Evolutionary conservation across 2,797 vertebrate genomes (phyloP).

Genomic region (Muscicapa comitata): DNA sequence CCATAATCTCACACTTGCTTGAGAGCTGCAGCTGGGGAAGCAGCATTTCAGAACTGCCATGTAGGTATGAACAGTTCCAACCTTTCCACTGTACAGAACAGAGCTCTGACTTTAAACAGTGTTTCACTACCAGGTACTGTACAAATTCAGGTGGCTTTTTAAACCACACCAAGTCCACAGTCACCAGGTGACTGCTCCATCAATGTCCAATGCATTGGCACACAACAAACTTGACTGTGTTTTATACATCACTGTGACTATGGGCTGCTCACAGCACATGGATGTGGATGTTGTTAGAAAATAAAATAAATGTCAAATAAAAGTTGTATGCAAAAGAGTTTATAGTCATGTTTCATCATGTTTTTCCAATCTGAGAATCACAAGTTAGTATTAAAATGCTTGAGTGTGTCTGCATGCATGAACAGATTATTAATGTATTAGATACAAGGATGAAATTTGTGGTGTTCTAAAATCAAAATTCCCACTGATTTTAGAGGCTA

Average conservation of each 20-base stretch:
- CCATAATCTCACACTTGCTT: neutral
- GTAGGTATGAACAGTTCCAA: neutral
- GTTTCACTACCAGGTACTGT: neutral
- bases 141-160: neutral
- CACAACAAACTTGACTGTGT: neutral
- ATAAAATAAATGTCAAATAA: constrained; percentile 9
- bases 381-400: neutral
- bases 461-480: neutral
- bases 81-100: neutral
- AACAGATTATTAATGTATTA: neutral
- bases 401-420: no score
- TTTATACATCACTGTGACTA: neutral
- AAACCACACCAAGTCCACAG: neutral
- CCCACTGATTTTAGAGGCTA: neutral
- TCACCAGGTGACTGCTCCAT: neutral
- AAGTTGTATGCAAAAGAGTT: neutral
- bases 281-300: neutral
- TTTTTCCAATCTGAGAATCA: neutral
- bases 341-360: neutral
- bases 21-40: neutral
- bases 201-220: neutral
- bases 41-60: neutral
- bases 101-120: neutral
- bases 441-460: neutral
- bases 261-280: neutral